Evolutionary conservation across 2,113 vertebrate genomes (phyloP).

Genomic region (Rhipidura dahli): DNA sequence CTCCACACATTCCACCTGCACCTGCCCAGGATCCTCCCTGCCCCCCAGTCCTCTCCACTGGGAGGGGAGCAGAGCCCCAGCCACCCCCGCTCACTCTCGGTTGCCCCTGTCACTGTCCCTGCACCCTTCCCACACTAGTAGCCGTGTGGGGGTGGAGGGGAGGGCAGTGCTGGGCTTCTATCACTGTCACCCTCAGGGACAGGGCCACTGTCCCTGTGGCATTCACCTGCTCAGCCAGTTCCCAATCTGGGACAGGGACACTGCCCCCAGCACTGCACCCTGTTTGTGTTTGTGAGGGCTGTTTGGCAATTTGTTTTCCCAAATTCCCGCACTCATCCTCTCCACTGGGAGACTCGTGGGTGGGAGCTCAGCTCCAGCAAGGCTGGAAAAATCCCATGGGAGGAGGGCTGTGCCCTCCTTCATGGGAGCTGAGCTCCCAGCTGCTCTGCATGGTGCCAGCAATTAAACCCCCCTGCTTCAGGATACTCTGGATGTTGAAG

Average conservation of each 20-base stretch:
- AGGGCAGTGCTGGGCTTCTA: neutral
- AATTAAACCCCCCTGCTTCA: neutral
- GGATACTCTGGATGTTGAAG: neutral
- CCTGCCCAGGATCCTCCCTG: neutral
- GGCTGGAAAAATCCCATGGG: neutral
- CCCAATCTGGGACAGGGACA: neutral
- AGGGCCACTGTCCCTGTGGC: neutral
- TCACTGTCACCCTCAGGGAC: neutral
- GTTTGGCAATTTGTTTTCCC: neutral
- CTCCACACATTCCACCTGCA: neutral
- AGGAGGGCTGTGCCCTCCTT: neutral
- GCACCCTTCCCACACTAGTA: neutral
- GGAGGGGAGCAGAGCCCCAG: neutral
- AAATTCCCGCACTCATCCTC: neutral
- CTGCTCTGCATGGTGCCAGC: neutral
- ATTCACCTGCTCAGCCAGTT: neutral
- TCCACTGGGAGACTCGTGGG: neutral
- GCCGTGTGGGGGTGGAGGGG: neutral
- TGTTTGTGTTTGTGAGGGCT: neutral
- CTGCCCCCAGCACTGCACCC: neutral
- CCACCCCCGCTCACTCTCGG: neutral
- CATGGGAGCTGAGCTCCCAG: neutral
- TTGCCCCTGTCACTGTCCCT: neutral
- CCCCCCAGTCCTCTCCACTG: neutral
- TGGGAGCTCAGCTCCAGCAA: neutral